Evolutionary conservation across 1,140 invertebrate genomes (phyloP).

Genomic region (Drosophila nebulosa): DNA sequence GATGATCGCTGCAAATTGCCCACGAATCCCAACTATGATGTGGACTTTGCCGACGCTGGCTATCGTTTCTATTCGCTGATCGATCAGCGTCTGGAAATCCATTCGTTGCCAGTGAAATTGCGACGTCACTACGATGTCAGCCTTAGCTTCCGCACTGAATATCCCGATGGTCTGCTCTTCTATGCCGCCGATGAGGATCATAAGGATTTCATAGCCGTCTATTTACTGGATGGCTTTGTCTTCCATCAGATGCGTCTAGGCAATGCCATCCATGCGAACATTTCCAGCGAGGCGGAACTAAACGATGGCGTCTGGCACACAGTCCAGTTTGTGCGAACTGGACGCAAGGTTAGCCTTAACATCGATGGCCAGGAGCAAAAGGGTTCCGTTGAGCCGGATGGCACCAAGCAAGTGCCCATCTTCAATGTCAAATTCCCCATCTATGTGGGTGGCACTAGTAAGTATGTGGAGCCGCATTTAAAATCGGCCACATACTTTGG

Average conservation of each 20-base stretch:
- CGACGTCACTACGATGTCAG: slow-evolving; percentile 88
- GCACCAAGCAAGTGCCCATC: slow-evolving; percentile 81
- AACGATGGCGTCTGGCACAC: slow-evolving; percentile 95
- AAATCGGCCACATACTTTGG: slow-evolving; percentile 34
- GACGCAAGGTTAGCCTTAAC: slow-evolving; percentile 84
- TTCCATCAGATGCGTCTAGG: slow-evolving; percentile 86
- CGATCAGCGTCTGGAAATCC: slow-evolving; percentile 89
- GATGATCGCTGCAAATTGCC: slow-evolving; percentile 82
- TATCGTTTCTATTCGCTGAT: slow-evolving; percentile 84
- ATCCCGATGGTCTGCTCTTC: slow-evolving; percentile 90
- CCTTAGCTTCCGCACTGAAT: slow-evolving; percentile 90
- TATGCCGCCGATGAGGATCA: slow-evolving; percentile 88
- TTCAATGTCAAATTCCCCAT: slow-evolving; percentile 87
- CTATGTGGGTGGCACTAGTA: slow-evolving; percentile 89
- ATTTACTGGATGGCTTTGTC: slow-evolving; percentile 89
- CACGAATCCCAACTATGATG: slow-evolving; percentile 71
- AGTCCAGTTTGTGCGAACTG: slow-evolving; percentile 84
- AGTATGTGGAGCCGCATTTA: slow-evolving; percentile 54
- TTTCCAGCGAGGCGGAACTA: slow-evolving; percentile 84
- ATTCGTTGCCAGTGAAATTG: slow-evolving; percentile 83
- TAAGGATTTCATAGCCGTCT: slow-evolving; percentile 90
- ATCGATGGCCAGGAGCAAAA: slow-evolving; percentile 82
- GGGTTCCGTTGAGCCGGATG: slow-evolving; percentile 82
- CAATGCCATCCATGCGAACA: slow-evolving; percentile 85
- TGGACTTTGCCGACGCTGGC: slow-evolving; percentile 63